These are phyloP conservation scores for Lutjanus campechanus DNA, from an alignment of 2,797 vertebrate genomes.

Conservation along the genomic window DNA sequence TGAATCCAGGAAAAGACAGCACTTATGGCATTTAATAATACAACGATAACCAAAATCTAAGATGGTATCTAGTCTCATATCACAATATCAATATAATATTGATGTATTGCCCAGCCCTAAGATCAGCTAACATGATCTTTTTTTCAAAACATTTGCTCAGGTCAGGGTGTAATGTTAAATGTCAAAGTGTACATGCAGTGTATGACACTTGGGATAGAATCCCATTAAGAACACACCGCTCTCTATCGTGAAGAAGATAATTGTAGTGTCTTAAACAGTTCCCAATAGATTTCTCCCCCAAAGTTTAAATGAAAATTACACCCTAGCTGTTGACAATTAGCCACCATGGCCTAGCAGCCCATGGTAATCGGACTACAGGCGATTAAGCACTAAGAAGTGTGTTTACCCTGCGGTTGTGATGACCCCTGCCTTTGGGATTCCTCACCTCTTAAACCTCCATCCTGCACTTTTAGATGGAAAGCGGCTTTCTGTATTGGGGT, in stretches of 20 bases:
- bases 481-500: neutral
- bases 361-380: slow-evolving; percentile 67
- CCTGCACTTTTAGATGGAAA: slow-evolving; percentile 1
- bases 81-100: no score
- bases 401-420: slow-evolving; percentile 47
- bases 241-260: slow-evolving; percentile 10
- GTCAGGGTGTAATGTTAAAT: neutral
- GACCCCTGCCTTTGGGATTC: slow-evolving; percentile 44
- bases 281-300: slow-evolving; percentile 26
- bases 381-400: slow-evolving; percentile 57
- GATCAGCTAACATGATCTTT: neutral
- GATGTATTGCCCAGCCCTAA: no score
- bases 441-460: slow-evolving; percentile 39
- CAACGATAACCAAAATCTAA: no score
- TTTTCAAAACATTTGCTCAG: neutral
- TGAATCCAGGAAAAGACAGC: no score
- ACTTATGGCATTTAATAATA: no score
- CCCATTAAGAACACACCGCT: slow-evolving; percentile 21
- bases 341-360: slow-evolving; percentile 27
- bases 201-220: slow-evolving; percentile 14
- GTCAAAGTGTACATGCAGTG: neutral
- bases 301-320: slow-evolving; percentile 38
- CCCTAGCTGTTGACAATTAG: slow-evolving; percentile 47
- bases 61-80: no score
- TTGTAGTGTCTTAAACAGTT: slow-evolving; percentile 21